Evolutionary conservation across 2,113 vertebrate genomes (phyloP).

Genomic region (human (Homo sapiens)): GRCh38 chr22:26106501-26107000

Average conservation of each 20-base stretch:
- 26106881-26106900: neutral
- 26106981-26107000: too few species aligned
- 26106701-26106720: neutral
- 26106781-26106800: accelerated
- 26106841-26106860: neutral
- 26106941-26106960: too few species aligned
- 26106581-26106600: neutral
- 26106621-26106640: neutral
- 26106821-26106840: neutral
- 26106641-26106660: too few species aligned
- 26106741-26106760: too few species aligned
- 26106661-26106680: neutral
- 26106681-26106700: neutral
- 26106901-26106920: neutral
- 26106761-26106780: neutral
- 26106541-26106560: neutral
- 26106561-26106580: neutral
- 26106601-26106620: neutral
- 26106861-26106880: neutral
- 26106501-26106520: neutral
- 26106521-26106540: neutral
- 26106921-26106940: too few species aligned
- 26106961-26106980: too few species aligned
- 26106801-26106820: neutral
- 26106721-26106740: neutral